These are phyloP conservation scores for Bothrops jararaca DNA, from an alignment of 2,113 vertebrate species.

Conservation along the genomic window DNA sequence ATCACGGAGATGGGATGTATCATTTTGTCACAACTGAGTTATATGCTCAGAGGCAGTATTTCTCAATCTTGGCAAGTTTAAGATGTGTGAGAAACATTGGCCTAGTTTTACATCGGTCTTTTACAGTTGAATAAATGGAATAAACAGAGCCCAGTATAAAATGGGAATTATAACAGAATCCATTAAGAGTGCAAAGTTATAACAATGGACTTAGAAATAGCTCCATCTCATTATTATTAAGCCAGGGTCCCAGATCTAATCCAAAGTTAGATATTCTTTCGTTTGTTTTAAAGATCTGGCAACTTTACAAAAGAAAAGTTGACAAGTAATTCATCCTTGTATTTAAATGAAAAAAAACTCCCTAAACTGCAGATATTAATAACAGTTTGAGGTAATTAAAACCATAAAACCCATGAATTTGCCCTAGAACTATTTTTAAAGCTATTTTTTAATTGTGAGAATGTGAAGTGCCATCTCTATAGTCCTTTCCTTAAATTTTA, in stretches of 20 bases:
- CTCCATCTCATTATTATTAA: background rate
- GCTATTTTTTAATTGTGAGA: background rate
- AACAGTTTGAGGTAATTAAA: background rate
- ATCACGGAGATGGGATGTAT: too few species aligned
- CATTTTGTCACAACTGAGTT: background rate
- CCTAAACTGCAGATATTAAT: background rate
- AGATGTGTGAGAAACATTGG: too few species aligned
- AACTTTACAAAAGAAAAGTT: background rate
- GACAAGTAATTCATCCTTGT: background rate
- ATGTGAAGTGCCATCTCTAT: background rate
- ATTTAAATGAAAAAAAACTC: background rate
- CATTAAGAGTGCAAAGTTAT: too few species aligned
- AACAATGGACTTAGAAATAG: background rate
- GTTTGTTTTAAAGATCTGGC: background rate
- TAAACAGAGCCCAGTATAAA: background rate
- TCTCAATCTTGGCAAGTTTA: background rate
- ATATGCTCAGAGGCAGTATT: background rate
- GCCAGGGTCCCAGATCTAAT: background rate
- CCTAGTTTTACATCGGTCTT: background rate
- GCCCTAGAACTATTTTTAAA: background rate
- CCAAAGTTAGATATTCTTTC: background rate
- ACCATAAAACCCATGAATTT: background rate
- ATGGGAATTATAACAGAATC: too few species aligned
- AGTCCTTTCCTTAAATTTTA: conserved; percentile 1
- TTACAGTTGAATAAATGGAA: background rate